These are phyloP conservation scores for Drosophila buzzatii DNA, from an alignment of 2,888 invertebrate genomes.

Conservation along the genomic window DNA sequence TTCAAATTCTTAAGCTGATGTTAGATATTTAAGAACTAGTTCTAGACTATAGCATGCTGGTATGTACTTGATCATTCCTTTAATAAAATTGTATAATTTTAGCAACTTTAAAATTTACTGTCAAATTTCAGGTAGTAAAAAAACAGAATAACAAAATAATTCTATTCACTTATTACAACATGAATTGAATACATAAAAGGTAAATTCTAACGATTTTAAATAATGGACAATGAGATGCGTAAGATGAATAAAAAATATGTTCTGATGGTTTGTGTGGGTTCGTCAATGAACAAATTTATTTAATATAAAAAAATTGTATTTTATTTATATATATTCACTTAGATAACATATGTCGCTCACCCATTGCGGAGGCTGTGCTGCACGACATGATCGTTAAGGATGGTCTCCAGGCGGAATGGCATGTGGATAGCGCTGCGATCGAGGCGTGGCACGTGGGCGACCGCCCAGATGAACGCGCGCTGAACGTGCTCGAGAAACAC, in stretches of 20 bases:
- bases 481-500: conserved; percentile 89
- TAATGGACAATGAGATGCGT: conserved; percentile 14
- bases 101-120: neutral
- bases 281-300: neutral
- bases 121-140: neutral
- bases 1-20: too few species aligned
- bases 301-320: neutral
- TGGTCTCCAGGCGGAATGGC: conserved; percentile 89
- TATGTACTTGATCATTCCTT: too few species aligned
- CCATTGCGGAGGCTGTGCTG: conserved; percentile 97
- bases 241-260: conserved; percentile 47
- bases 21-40: too few species aligned
- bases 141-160: neutral
- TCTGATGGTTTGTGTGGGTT: conserved; percentile 80
- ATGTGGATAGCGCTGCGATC: conserved; percentile 95
- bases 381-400: conserved; percentile 89
- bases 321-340: conserved; percentile 51
- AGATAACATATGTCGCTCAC: conserved; percentile 98
- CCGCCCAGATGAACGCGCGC: conserved; percentile 91
- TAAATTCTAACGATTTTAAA: neutral
- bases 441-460: conserved; percentile 95
- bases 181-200: neutral
- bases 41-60: too few species aligned
- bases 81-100: neutral
- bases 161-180: neutral